Evolutionary conservation across 2,888 invertebrate genomes (phyloP).

Genomic region (Apamea anceps): DNA sequence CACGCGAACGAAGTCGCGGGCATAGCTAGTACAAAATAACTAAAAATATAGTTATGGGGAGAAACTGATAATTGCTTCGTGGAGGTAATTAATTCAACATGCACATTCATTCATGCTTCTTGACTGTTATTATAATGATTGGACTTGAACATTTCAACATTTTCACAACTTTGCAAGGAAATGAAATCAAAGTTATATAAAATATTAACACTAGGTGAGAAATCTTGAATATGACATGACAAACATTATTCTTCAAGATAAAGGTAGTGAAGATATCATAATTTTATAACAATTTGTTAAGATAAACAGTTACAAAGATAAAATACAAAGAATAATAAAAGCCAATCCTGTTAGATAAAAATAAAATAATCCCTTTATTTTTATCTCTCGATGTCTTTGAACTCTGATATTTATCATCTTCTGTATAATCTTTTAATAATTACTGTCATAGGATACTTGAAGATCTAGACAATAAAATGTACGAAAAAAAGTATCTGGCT

Average conservation of each 20-base stretch:
- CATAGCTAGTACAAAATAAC: not conserved
- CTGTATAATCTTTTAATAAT: not conserved
- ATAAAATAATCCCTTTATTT: not conserved
- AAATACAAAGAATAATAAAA: not conserved
- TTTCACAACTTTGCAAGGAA: not conserved
- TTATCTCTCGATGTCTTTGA: not conserved
- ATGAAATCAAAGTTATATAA: not conserved
- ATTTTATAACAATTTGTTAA: not conserved
- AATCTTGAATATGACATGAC: not conserved
- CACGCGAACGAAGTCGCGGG: too few relatives aligned
- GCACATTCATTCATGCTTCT: too few relatives aligned
- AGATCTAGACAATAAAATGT: too few relatives aligned
- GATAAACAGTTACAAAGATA: slow-evolving; percentile 21
- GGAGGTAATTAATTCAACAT: too few relatives aligned
- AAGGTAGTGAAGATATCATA: not conserved
- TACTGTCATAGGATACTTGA: not conserved
- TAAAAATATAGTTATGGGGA: not conserved
- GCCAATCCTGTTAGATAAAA: not conserved
- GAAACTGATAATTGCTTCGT: not conserved
- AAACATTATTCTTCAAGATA: not conserved
- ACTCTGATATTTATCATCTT: not conserved
- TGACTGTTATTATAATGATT: not conserved
- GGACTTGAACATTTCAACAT: not conserved
- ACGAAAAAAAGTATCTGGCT: not conserved
- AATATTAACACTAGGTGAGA: not conserved